These are phyloP conservation scores for Loripinus fragilis DNA, from an alignment of 2,888 invertebrate species.

Conservation along the genomic window DNA sequence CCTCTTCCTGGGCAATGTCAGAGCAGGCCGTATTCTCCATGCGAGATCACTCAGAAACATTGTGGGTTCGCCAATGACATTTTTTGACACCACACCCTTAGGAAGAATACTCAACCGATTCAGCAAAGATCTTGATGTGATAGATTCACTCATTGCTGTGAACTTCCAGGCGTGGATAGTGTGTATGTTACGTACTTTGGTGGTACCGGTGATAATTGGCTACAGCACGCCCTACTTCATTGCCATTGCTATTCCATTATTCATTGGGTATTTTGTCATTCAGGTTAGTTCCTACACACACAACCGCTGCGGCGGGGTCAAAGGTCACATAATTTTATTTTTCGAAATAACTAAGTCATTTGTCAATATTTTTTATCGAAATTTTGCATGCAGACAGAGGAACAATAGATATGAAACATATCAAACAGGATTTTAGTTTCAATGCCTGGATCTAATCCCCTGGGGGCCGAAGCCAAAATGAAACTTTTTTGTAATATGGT, in stretches of 20 bases:
- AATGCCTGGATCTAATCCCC: too few relatives aligned
- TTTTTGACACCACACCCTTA: conserved; percentile 80
- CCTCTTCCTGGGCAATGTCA: conserved; percentile 62
- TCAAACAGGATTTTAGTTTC: too few relatives aligned
- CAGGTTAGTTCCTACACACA: conserved; percentile 70
- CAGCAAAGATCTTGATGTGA: conserved; percentile 78
- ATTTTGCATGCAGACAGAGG: too few relatives aligned
- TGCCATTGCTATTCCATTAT: conserved; percentile 70
- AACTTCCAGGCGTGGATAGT: conserved; percentile 66
- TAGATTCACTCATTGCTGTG: conserved; percentile 75
- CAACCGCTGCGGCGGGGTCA: too few relatives aligned
- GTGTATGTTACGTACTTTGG: conserved; percentile 63
- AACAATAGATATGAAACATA: too few relatives aligned
- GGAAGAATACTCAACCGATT: conserved; percentile 79
- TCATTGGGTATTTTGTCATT: conserved; percentile 74
- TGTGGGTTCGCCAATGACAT: conserved; percentile 75
- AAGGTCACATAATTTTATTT: too few relatives aligned
- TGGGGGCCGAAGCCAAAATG: too few relatives aligned
- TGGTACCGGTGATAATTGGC: conserved; percentile 75
- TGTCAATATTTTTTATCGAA: too few relatives aligned
- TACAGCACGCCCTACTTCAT: conserved; percentile 75
- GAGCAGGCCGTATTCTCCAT: conserved; percentile 68
- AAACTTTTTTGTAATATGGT: too few relatives aligned
- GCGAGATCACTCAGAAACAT: conserved; percentile 65
- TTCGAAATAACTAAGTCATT: too few relatives aligned